Evolutionary conservation across 2,888 invertebrate species (phyloP).

Genomic region (Salpingus planirostris): DNA sequence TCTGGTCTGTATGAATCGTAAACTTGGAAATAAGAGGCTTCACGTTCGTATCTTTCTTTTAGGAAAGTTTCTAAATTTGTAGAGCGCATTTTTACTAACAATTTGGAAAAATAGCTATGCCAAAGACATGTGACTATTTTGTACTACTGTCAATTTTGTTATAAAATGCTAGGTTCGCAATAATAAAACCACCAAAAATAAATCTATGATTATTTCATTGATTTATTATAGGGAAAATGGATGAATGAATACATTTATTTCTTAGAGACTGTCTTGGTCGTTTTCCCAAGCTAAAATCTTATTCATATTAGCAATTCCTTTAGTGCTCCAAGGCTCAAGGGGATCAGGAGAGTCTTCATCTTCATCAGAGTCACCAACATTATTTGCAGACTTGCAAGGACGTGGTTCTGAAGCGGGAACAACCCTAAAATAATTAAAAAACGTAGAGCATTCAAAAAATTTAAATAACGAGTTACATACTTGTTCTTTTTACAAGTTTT

Average conservation of each 20-base stretch:
- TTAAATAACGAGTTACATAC: constrained; percentile 17
- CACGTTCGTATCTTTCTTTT: constrained; percentile 27
- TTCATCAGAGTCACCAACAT: constrained; percentile 23
- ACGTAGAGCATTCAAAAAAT: constrained; percentile 1
- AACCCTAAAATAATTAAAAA: constrained; percentile 37
- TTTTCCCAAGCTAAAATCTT: constrained; percentile 58
- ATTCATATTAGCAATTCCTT: constrained; percentile 61
- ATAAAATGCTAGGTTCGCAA: too few species aligned
- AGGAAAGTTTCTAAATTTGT: constrained; percentile 22
- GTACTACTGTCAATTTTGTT: too few species aligned
- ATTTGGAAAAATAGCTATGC: too few species aligned
- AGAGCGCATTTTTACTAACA: neutral
- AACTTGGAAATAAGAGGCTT: constrained; percentile 24
- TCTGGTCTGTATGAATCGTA: constrained; percentile 29
- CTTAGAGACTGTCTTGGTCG: constrained; percentile 39
- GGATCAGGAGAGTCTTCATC: constrained; percentile 49
- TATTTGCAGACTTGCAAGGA: constrained; percentile 39
- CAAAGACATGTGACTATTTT: too few species aligned
- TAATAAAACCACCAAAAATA: too few species aligned
- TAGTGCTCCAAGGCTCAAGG: constrained; percentile 65
- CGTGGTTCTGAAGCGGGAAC: constrained; percentile 40
- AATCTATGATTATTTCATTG: too few species aligned
- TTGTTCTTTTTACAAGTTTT: constrained; percentile 37
- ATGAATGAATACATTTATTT: too few species aligned
- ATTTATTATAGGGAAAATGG: too few species aligned